A percentile compares a stretch with the other conserved stretches of the same genome.
These are phyloP conservation scores for Drosophila anceps DNA, from an alignment of 2,888 invertebrate genomes.

Conservation along the genomic window DNA sequence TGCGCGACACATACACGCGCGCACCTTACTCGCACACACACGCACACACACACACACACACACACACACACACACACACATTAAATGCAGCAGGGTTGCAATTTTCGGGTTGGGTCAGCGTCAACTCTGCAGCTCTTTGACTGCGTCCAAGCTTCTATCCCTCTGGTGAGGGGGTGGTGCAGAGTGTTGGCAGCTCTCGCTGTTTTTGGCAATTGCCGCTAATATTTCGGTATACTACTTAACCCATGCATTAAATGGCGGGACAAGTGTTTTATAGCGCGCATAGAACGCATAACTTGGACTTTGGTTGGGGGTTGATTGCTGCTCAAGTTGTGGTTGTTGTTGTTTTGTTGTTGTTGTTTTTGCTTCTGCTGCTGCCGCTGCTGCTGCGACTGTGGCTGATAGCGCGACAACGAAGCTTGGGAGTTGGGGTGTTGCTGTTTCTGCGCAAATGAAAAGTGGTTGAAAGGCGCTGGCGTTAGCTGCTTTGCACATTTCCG, in stretches of 20 bases:
- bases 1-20: constrained; percentile 53
- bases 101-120: constrained; percentile 59
- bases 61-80: constrained; percentile 39
- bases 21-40: constrained; percentile 24
- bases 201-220: constrained; percentile 55
- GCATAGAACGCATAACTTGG: constrained; percentile 18
- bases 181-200: constrained; percentile 66
- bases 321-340: constrained; percentile 45
- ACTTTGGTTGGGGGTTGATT: constrained; percentile 33
- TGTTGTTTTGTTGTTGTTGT: constrained; percentile 37
- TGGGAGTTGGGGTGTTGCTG: constrained; percentile 27
- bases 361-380: constrained; percentile 32
- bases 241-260: constrained; percentile 80
- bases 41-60: constrained; percentile 24
- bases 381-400: constrained; percentile 34
- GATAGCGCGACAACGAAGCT: constrained; percentile 54
- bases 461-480: constrained; percentile 75
- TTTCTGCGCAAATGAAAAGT: constrained; percentile 79
- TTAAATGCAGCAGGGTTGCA: constrained; percentile 71
- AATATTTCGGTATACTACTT: constrained; percentile 81
- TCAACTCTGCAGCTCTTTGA: constrained; percentile 35
- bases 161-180: not conserved
- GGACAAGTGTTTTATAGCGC: constrained; percentile 73
- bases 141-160: constrained; percentile 33
- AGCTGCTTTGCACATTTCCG: constrained; percentile 71